These are phyloP conservation scores for Brenthis hecate DNA, from an alignment of 2,888 invertebrate species.

Conservation along the genomic window DNA sequence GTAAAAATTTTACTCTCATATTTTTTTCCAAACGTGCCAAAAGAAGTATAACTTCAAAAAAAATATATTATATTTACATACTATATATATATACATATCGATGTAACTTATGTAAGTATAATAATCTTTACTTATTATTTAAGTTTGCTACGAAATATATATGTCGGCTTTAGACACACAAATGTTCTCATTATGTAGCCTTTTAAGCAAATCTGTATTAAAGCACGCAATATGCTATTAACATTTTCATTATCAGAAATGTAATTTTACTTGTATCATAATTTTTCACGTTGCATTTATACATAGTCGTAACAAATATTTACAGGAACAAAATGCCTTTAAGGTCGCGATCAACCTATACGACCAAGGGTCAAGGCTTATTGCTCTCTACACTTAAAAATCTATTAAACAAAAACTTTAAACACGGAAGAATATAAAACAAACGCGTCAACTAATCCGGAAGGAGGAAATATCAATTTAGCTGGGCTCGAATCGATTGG, in stretches of 20 bases:
- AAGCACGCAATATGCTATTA: neutral
- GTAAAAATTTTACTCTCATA: too few relatives aligned
- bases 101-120: too few relatives aligned
- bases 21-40: too few relatives aligned
- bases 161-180: neutral
- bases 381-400: constrained; percentile 18
- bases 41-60: too few relatives aligned
- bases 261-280: constrained; percentile 26
- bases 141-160: neutral
- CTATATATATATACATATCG: too few relatives aligned
- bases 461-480: constrained; percentile 51
- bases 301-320: constrained; percentile 35
- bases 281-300: constrained; percentile 21
- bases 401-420: constrained; percentile 34
- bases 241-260: constrained; percentile 22
- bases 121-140: too few relatives aligned
- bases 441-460: constrained; percentile 56
- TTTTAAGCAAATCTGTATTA: constrained; percentile 10
- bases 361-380: constrained; percentile 57
- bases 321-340: constrained; percentile 59
- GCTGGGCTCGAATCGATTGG: constrained; percentile 37
- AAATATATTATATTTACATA: too few relatives aligned
- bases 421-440: constrained; percentile 50
- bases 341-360: constrained; percentile 35
- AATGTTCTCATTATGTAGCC: constrained; percentile 13